These are phyloP conservation scores for Omphaloscelis lunosa DNA, from an alignment of 2,888 invertebrate species.

Conservation along the genomic window DNA sequence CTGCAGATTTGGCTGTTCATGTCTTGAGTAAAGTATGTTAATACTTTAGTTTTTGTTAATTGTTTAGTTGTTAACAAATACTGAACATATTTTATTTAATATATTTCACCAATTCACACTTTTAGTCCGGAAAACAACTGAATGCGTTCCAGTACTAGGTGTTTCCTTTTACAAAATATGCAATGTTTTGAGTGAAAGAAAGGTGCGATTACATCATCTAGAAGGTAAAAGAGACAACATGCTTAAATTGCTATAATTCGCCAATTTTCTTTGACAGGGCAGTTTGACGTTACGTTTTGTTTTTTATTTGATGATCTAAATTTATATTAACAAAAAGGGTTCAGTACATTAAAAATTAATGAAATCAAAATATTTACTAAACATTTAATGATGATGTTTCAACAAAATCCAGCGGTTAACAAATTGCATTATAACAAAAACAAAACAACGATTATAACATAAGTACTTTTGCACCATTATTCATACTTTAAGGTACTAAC, in stretches of 20 bases:
- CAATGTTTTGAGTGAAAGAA: slow-evolving; percentile 9
- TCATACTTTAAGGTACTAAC: slow-evolving; percentile 14
- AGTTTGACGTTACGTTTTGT: slow-evolving; percentile 17
- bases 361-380: slow-evolving; percentile 51
- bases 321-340: slow-evolving; percentile 36
- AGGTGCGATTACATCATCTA: neutral
- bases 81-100: slow-evolving; percentile 3
- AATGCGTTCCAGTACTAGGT: slow-evolving; percentile 22
- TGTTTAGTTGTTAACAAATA: slow-evolving; percentile 30
- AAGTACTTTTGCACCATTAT: slow-evolving; percentile 36
- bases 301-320: neutral
- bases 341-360: slow-evolving; percentile 46
- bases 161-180: neutral
- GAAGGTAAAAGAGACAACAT: slow-evolving; percentile 31
- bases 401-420: slow-evolving; percentile 59
- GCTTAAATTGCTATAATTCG: neutral
- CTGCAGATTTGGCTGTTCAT: neutral
- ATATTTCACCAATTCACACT: slow-evolving; percentile 14
- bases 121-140: neutral
- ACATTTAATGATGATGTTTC: slow-evolving; percentile 55
- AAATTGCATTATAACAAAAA: slow-evolving; percentile 58
- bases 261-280: slow-evolving; percentile 15
- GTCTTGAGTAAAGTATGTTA: neutral
- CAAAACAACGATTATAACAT: slow-evolving; percentile 50
- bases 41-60: neutral